Conservation (phyloP, 2,797 vertebrate species). For the Graptemys geographica region DNA sequence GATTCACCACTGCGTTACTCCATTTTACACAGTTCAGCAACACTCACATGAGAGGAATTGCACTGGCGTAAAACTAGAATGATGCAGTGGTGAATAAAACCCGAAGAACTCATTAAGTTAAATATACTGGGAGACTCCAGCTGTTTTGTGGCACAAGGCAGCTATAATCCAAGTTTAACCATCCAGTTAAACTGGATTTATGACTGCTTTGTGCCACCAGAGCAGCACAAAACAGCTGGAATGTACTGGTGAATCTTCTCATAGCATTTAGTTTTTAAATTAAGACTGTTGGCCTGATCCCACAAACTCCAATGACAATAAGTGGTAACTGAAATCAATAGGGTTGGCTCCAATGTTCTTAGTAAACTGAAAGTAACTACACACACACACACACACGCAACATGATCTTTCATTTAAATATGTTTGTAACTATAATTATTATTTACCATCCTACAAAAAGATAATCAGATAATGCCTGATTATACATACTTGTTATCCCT, state of each 20-base stretch:
- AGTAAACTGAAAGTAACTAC: slow-evolving; percentile 16
- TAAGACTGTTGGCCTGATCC: not conserved
- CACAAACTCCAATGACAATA: not conserved
- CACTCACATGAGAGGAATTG: not conserved
- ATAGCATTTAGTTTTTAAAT: not conserved
- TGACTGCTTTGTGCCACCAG: not conserved
- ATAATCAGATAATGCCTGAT: not conserved
- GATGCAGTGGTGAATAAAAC: not conserved
- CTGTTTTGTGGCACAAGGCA: not conserved
- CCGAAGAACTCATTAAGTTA: not conserved
- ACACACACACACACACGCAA: not conserved
- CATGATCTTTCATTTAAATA: not conserved
- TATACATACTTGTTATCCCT: not conserved
- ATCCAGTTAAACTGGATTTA: not conserved
- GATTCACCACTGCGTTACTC: no score
- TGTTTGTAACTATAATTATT: not conserved
- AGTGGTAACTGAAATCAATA: not conserved
- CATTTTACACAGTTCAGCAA: not conserved
- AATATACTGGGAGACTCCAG: not conserved
- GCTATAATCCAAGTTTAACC: not conserved
- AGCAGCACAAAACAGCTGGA: not conserved
- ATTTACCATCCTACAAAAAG: not conserved
- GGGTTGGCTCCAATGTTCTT: not conserved
- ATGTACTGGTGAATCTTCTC: not conserved
- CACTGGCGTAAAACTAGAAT: not conserved